Base-by-base conservation (phyloP, 2,888 invertebrate species). In the Drosophila pseudotakahashii region DNA sequence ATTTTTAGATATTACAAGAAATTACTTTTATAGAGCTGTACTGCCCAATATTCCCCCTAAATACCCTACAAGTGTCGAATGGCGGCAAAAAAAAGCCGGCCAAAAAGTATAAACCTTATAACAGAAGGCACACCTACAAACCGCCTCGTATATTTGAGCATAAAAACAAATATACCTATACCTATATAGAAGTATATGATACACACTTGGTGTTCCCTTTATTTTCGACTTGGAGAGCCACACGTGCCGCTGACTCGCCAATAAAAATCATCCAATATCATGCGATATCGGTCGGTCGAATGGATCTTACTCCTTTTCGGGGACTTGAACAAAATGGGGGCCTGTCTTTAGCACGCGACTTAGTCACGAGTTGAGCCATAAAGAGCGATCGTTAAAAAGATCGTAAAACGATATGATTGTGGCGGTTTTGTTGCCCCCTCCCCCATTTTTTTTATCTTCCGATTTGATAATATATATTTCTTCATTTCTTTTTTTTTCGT, bases 171-270 rank as follows among this genome's bases (percentile, higher is more conserved):
- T 52, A 32, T 37, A 16, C 41, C 10, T 10, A 10, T 41, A 16
- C 41, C 6, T 26, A 26, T 26, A 16, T 41, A 23, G 23, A 23
- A 23, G 23, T 23, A 23, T 23, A 2, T 69, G 37, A n/a, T 45
- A 36, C 6, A 13, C 62, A 42, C 45, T 23, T 37, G 70, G 54
- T 51, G 66, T 71, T 52, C 60, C 68, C 70, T 64, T 69, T 64
- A 60, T 52, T 63, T 50, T 63, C 19, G 16, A 51, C 58, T 68
- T 51, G 42, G 67, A 69, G 75, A 59, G 61, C 44, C 61, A 68
- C 79, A 79, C 81, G 81, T 79, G 81, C 75, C 77, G 75, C 53
- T 58, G 23, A 70, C 50, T 58, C 7, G 41, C 7, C 62, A 26
- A 16, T 34, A 42, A 50, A 36, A 32, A 36, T 7, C 14, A 30